Base-by-base conservation (phyloP, 2,113 vertebrate genomes). In the Ameiurus melas region DNA sequence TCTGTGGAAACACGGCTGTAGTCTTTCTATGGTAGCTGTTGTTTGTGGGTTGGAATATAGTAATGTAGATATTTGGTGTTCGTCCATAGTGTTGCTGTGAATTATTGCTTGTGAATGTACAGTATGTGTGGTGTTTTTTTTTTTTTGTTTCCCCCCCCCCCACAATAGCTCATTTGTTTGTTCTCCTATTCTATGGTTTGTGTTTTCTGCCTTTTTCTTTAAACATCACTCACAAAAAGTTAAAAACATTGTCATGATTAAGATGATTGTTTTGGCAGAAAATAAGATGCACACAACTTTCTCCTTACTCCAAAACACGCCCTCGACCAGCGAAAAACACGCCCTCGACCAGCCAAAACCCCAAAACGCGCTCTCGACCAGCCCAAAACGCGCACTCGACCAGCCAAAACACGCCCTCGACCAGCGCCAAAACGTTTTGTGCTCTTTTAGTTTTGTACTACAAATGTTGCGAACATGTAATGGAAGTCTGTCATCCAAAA, bases 1-100 rank as follows among this genome's bases (percentile, higher is more conserved):
- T 93, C 91, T 94, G 92, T 95, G 93, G 94, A 95, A 95, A 94
- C 94, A 94, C 94, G 94, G 89, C 90, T 90, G 51, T 86, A 91
- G 83, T 90, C 73, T 92, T 92, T 93, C 87, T 89, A 84, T 89
- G 57, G 82, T 92, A 89, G 85, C 87, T 92, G 60, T 90, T 60
- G 60, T 91, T 53, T 90, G 91, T 94, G 84, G 81, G 36, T 58
- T 84, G 91, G 91, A 85, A 86, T 89, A 53, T 85, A 85, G 87
- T 86, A 51, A 85, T 66, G 90, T 91, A 47, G 55, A 51, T 93
- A 73, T 89, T n/a, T 90, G 85, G 89, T 87, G 84, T 91, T 86
- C 20, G 43, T 91, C 53, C 53, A 62, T 53, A 30, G 84, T 53
- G 39, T 71, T 58, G 39, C 36, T 81, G 89, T 84, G 84, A 73